These are phyloP conservation scores for Pycnonotus jocosus DNA, from an alignment of 2,113 vertebrate species.

Conservation along the genomic window DNA sequence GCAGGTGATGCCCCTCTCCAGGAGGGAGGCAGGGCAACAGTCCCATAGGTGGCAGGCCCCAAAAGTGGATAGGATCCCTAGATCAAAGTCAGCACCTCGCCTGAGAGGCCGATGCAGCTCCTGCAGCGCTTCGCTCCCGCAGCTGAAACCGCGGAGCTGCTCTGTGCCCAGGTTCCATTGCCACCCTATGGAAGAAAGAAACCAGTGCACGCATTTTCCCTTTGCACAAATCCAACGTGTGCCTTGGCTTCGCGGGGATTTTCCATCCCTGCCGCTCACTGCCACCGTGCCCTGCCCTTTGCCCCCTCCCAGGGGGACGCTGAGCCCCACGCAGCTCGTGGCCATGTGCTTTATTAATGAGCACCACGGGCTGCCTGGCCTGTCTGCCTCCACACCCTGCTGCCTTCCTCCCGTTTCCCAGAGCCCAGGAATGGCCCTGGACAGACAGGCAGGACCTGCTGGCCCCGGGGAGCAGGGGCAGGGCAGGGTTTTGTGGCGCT, in stretches of 20 bases:
- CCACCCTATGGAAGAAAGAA: conserved; percentile 57
- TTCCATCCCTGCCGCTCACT: background rate
- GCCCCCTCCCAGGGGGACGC: background rate
- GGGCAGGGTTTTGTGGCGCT: background rate
- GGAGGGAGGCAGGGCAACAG: background rate
- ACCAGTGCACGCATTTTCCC: conserved; percentile 38
- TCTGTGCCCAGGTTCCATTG: conserved; percentile 54
- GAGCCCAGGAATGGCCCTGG: background rate
- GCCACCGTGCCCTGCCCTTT: background rate
- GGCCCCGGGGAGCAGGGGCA: background rate
- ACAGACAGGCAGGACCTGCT: background rate
- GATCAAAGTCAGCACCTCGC: conserved; percentile 10
- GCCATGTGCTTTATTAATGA: background rate
- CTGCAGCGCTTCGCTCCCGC: background rate
- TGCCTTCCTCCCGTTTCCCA: background rate
- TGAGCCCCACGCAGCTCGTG: fast-evolving
- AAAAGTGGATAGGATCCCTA: background rate
- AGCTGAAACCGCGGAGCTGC: background rate
- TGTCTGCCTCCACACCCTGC: background rate
- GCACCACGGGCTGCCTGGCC: background rate
- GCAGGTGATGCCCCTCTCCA: background rate
- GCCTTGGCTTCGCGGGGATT: background rate
- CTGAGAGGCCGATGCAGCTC: background rate
- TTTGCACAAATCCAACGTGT: background rate
- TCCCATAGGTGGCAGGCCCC: background rate